These are phyloP conservation scores for Autographa gamma DNA, from an alignment of 2,888 invertebrate genomes.

Conservation along the genomic window DNA sequence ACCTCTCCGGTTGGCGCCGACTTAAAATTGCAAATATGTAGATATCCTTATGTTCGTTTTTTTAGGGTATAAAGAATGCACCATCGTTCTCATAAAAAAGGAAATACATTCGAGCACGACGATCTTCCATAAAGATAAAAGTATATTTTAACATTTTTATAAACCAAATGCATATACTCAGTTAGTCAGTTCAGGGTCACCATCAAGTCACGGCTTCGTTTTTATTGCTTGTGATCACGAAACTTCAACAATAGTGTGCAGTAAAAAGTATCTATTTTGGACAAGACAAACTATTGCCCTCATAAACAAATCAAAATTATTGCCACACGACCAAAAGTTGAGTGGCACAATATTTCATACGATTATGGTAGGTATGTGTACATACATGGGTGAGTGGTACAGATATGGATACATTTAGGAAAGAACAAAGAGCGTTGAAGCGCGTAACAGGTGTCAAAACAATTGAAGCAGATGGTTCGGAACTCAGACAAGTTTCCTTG, in stretches of 20 bases:
- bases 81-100: slow-evolving; percentile 22
- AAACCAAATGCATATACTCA: slow-evolving; percentile 22
- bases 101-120: slow-evolving; percentile 26
- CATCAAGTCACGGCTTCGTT: slow-evolving; percentile 49
- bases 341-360: slow-evolving; percentile 37
- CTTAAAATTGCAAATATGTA: not conserved
- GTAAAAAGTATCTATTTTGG: slow-evolving; percentile 52
- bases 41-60: not conserved
- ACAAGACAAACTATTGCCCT: slow-evolving; percentile 36
- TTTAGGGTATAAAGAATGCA: not conserved
- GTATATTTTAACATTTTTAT: slow-evolving; percentile 41
- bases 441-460: slow-evolving; percentile 75
- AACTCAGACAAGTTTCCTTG: slow-evolving; percentile 34
- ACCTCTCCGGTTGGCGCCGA: not conserved
- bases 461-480: slow-evolving; percentile 59
- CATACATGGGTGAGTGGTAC: slow-evolving; percentile 14
- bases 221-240: slow-evolving; percentile 64
- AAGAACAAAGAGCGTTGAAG: slow-evolving; percentile 51
- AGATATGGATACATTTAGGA: slow-evolving; percentile 19
- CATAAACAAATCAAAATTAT: slow-evolving; percentile 50
- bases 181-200: slow-evolving; percentile 48
- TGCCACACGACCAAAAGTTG: slow-evolving; percentile 36
- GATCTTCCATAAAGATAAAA: slow-evolving; percentile 42
- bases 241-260: slow-evolving; percentile 43
- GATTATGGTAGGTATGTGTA: slow-evolving; percentile 15